Evolutionary conservation across 2,797 vertebrate genomes (phyloP), one percentile per base, ranked within the genome.

Genomic region (Halcyon smyrnensis): DNA sequence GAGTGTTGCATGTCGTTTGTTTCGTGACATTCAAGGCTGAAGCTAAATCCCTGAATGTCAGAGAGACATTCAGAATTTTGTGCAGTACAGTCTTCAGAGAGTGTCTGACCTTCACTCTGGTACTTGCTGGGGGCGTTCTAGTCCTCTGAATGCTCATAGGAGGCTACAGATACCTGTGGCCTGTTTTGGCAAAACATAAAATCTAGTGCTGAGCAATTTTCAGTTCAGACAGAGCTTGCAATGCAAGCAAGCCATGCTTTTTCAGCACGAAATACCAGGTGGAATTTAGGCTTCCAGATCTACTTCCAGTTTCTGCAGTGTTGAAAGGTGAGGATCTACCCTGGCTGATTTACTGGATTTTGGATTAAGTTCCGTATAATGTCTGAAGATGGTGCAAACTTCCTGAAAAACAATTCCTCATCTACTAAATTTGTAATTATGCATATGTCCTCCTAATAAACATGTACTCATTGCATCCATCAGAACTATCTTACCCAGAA

Each of bases 51-150:
- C 67, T 89, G 95, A 96, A 96, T 94, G 91, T 92, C 93, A 96
- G 70, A 69, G 64, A 92, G 91, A 94, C 85, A 92, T 95, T 96
- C 94, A 90, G 70, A 80, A 90, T 93, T 94, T 60, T 53, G 18
- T 74, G 23, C 36, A 54, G 45, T 70, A 39, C 21, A 65, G 77
- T 85, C 96, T 91, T 53, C 78, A 89, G 95, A 96, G 95, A 89
- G 24, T 51, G 19, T 90, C 95, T 96, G 93, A 95, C 96, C 96
- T 96, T 97, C 94, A 87, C 50, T 57, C 2, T 2, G 3, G 48
- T 64, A 70, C 74, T 96, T 96, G 94, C 96, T 97, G 75, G 96
- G 94, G 94, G 91, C 94, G 68, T 84, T 84, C 64, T 68, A 67
- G 39, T 95, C 84, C 93, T 57, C 50, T 51, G 81, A 92, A 95